Evolutionary conservation across 1,140 invertebrate species (phyloP).

Genomic region (Plectus sambesii): DNA sequence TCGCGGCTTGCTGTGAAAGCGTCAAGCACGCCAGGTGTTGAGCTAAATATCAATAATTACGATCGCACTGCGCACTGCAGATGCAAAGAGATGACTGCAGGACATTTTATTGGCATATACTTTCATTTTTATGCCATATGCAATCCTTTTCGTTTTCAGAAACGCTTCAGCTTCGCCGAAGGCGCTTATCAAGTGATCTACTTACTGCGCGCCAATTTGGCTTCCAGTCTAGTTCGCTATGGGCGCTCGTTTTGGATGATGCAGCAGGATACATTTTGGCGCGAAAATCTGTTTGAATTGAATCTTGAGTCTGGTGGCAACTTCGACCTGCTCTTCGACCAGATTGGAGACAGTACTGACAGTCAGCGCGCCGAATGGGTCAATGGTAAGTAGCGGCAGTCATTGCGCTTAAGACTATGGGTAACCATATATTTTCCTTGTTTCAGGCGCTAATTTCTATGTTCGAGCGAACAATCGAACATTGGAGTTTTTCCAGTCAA

Average conservation of each 20-base stretch:
- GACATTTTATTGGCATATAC: too few species aligned
- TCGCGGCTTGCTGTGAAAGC: too few species aligned
- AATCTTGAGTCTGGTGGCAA: slow-evolving; percentile 29
- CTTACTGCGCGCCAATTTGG: slow-evolving; percentile 38
- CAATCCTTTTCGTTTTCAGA: too few species aligned
- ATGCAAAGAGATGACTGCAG: too few species aligned
- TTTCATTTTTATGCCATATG: too few species aligned
- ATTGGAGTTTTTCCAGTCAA: slow-evolving; percentile 37
- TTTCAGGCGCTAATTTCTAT: slow-evolving; percentile 43
- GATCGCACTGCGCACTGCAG: too few species aligned
- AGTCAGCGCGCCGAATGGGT: slow-evolving; percentile 43
- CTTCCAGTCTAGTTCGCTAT: slow-evolving; percentile 31
- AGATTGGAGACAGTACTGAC: slow-evolving; percentile 34
- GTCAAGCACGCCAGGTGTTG: too few species aligned
- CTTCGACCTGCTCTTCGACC: slow-evolving; percentile 41
- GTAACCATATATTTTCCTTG: too few species aligned
- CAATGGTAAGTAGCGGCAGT: slow-evolving; percentile 35
- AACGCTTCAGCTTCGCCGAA: slow-evolving; percentile 43
- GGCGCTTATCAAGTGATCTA: slow-evolving; percentile 44
- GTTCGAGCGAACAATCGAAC: slow-evolving; percentile 40
- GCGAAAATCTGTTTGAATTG: slow-evolving; percentile 38
- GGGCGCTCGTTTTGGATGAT: slow-evolving; percentile 46
- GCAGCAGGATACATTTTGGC: slow-evolving; percentile 42
- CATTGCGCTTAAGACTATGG: too few species aligned
- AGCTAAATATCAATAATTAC: too few species aligned